Evolutionary conservation across 2,888 invertebrate species (phyloP).

Genomic region (Paralinhomoeus sp.): DNA sequence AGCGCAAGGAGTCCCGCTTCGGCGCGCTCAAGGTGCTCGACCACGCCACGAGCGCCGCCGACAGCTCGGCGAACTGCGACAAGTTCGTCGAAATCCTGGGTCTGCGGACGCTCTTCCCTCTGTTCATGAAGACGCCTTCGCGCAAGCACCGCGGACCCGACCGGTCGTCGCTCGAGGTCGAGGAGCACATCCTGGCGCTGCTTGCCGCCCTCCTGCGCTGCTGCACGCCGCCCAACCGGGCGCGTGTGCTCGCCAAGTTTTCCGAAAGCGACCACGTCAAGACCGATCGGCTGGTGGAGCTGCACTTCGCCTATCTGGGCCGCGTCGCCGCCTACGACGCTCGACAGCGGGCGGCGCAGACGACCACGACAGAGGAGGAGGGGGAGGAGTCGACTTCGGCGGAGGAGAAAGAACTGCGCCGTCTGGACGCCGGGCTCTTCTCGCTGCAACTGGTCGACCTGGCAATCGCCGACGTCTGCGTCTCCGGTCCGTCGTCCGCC

Average conservation of each 20-base stretch:
- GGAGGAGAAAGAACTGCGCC: too few relatives aligned
- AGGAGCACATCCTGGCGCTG: conserved; percentile 54
- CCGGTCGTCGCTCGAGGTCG: conserved; percentile 23
- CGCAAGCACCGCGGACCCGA: conserved; percentile 43
- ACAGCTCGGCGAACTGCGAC: conserved; percentile 69
- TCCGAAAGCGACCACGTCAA: conserved; percentile 94
- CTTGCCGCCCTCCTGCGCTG: conserved; percentile 76
- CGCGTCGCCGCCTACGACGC: not conserved
- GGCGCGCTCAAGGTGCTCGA: conserved; percentile 78
- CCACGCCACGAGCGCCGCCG: conserved; percentile 76
- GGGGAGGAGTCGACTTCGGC: conserved; percentile 64
- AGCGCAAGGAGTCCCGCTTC: conserved; percentile 83
- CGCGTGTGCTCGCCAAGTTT: conserved; percentile 75
- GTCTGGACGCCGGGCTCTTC: conserved; percentile 80
- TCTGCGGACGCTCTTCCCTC: conserved; percentile 77
- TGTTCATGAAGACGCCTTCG: conserved; percentile 96
- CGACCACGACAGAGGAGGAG: conserved; percentile 28
- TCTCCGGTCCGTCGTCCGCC: conserved; percentile 29
- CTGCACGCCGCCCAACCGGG: conserved; percentile 66
- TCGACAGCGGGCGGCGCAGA: not conserved
- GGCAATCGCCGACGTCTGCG: conserved; percentile 36
- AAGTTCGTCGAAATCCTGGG: conserved; percentile 90
- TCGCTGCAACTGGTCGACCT: conserved; percentile 82
- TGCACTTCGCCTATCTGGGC: conserved; percentile 33
- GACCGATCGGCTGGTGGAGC: conserved; percentile 75